Evolutionary conservation across 1,140 invertebrate species (phyloP).

Genomic region (Leptopilina clavipes): DNA sequence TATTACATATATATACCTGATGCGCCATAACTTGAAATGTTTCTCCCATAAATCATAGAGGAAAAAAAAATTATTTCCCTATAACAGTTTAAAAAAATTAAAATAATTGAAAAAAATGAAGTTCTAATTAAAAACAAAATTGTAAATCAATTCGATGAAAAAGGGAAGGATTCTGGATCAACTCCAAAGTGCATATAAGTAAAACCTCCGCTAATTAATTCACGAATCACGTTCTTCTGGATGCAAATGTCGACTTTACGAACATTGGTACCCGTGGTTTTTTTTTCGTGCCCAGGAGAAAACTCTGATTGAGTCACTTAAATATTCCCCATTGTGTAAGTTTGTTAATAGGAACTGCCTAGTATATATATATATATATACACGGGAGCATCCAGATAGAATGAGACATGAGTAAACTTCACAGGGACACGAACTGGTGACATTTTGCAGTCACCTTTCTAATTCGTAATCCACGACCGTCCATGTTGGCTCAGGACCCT

Average conservation of each 20-base stretch:
- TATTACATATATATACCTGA: not conserved
- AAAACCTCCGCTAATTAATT: not conserved
- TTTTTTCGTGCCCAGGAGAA: constrained; percentile 7
- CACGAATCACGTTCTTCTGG: constrained; percentile 7
- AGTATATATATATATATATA: not conserved
- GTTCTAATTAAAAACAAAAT: not conserved
- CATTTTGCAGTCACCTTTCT: constrained; percentile 53
- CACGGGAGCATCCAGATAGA: constrained; percentile 24
- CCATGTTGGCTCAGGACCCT: constrained; percentile 50
- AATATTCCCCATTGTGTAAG: constrained; percentile 34
- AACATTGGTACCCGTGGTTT: constrained; percentile 3
- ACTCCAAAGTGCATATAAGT: not conserved
- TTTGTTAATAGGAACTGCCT: constrained; percentile 39
- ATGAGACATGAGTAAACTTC: constrained; percentile 45
- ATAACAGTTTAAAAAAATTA: too few relatives aligned
- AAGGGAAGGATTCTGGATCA: not conserved
- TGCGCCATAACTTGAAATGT: too few relatives aligned
- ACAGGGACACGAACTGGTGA: constrained; percentile 39
- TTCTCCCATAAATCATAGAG: too few relatives aligned
- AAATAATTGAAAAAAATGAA: too few relatives aligned
- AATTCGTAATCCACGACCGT: constrained; percentile 57
- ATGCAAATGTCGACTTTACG: not conserved
- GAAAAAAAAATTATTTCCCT: not conserved
- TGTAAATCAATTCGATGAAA: not conserved
- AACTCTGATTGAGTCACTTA: constrained; percentile 21